Conservation (phyloP, 1,140 invertebrate species). For the Drosophila littoralis region DNA sequence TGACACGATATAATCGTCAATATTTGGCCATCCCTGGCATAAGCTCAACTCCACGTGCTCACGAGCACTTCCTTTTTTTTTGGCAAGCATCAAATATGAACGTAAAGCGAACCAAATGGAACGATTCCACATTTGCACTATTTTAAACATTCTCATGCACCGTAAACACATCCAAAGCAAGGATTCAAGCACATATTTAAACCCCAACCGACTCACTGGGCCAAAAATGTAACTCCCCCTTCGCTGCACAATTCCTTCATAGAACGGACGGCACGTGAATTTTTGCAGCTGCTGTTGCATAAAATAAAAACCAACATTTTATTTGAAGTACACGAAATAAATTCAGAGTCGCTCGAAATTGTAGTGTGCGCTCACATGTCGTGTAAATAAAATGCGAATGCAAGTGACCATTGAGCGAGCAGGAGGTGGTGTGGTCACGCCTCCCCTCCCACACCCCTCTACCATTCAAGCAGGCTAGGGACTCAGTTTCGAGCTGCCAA, state of each 20-base stretch:
- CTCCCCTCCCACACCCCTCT: neutral
- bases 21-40: too few relatives aligned
- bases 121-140: slow-evolving; percentile 37
- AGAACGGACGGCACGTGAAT: slow-evolving; percentile 18
- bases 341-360: slow-evolving; percentile 64
- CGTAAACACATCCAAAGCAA: slow-evolving; percentile 53
- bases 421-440: slow-evolving; percentile 37
- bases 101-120: slow-evolving; percentile 10
- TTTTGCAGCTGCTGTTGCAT: slow-evolving; percentile 62
- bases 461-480: neutral
- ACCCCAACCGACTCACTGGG: slow-evolving; percentile 3
- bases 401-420: slow-evolving; percentile 75
- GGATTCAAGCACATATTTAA: slow-evolving; percentile 44
- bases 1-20: too few relatives aligned
- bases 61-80: neutral
- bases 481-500: slow-evolving; percentile 43
- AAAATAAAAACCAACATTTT: slow-evolving; percentile 78
- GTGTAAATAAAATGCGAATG: slow-evolving; percentile 76
- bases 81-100: neutral
- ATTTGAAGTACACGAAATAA: slow-evolving; percentile 77
- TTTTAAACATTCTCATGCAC: slow-evolving; percentile 5
- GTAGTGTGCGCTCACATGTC: slow-evolving; percentile 66
- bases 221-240: slow-evolving; percentile 19
- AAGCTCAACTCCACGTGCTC: too few relatives aligned
- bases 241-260: neutral